Evolutionary conservation across 2,888 invertebrate genomes (phyloP).

Genomic region (Drosophila imparisetae): DNA sequence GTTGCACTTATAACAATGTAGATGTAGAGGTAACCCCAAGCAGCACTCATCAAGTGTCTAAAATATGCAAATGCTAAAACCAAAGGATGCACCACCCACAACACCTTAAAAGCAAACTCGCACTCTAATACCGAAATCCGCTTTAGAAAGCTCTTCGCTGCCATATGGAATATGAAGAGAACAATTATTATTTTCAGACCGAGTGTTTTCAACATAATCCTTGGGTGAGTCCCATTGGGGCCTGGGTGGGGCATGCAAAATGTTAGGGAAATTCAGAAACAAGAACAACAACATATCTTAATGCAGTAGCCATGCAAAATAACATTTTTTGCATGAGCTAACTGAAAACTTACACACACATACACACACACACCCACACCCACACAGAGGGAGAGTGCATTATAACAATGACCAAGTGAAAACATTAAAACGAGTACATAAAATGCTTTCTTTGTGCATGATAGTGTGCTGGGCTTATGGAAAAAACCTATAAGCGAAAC

Average conservation of each 20-base stretch:
- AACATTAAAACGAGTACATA: conserved; percentile 71
- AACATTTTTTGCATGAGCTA: conserved; percentile 26
- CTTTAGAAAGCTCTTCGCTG: conserved; percentile 54
- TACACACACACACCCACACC: conserved; percentile 12
- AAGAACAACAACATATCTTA: conserved; percentile 37
- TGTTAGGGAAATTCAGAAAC: conserved; percentile 31
- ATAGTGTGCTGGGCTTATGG: conserved; percentile 51
- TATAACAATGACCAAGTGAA: conserved; percentile 72
- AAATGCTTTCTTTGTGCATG: conserved; percentile 71
- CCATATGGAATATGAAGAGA: conserved; percentile 58
- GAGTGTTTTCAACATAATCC: conserved; percentile 57
- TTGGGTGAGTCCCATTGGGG: conserved; percentile 20
- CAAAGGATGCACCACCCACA: conserved; percentile 1
- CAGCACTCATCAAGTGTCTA: conserved; percentile 12
- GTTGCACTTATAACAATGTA: background rate
- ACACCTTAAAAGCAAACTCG: conserved; percentile 24
- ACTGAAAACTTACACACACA: conserved; percentile 22
- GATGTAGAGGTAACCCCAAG: background rate
- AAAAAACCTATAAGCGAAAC: conserved; percentile 27
- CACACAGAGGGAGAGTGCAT: conserved; percentile 55
- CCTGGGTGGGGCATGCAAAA: conserved; percentile 8
- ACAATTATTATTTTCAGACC: conserved; percentile 73
- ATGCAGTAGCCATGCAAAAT: conserved; percentile 42
- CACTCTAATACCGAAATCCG: conserved; percentile 67
- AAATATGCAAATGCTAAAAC: conserved; percentile 47